A percentile compares a stretch with the other conserved stretches of the same genome.
These are phyloP conservation scores for Archips crataeganus DNA, from an alignment of 2,888 invertebrate species.

Conservation along the genomic window DNA sequence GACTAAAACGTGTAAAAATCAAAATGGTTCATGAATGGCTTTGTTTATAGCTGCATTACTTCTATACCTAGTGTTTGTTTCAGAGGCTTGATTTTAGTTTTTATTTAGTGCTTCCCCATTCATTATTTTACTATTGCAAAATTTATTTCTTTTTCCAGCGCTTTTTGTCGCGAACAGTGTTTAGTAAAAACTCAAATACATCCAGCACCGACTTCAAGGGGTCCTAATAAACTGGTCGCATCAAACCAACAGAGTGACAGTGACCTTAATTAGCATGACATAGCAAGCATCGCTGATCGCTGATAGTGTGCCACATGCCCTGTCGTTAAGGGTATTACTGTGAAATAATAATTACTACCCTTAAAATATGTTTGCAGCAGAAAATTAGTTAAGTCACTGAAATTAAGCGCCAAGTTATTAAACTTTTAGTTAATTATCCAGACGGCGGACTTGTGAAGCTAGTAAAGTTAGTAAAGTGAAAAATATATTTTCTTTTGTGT, in stretches of 20 bases:
- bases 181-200: no score
- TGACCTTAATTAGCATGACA: conserved; percentile 43
- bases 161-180: no score
- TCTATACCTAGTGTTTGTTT: no score
- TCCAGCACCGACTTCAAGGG: neutral
- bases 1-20: no score
- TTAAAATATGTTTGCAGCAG: conserved; percentile 2
- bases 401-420: neutral
- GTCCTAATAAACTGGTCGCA: neutral
- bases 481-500: no score
- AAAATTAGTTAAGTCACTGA: conserved; percentile 3
- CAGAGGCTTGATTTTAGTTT: no score
- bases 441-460: neutral
- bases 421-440: neutral
- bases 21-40: no score
- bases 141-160: no score
- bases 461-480: neutral
- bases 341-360: conserved; percentile 24
- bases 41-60: no score
- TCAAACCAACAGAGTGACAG: conserved; percentile 9
- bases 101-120: no score
- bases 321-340: conserved; percentile 24
- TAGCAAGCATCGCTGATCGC: conserved; percentile 34
- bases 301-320: conserved; percentile 14
- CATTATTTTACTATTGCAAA: no score